Evolutionary conservation across 2,888 invertebrate species (phyloP).

Genomic region (Clistopyga incitator): DNA sequence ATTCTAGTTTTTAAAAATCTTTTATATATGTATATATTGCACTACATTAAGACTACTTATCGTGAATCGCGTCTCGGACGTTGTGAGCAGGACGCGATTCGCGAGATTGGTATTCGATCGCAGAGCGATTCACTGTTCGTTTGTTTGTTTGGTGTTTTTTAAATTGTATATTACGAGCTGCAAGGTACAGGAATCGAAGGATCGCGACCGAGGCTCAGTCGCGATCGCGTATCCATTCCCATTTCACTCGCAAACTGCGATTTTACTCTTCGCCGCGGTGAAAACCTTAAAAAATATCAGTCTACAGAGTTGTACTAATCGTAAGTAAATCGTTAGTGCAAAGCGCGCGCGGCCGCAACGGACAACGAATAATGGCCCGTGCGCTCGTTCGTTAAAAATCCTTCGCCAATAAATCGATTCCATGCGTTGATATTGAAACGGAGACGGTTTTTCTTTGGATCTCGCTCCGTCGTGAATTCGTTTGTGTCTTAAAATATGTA

Average conservation of each 20-base stretch:
- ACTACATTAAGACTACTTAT: conserved; percentile 81
- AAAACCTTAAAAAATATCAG: conserved; percentile 83
- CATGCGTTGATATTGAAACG: conserved; percentile 8
- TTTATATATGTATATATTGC: conserved; percentile 73
- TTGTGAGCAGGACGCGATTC: conserved; percentile 36
- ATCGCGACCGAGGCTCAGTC: background rate
- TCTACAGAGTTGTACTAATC: conserved; percentile 82
- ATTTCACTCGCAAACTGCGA: conserved; percentile 8
- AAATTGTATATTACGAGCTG: conserved; percentile 15
- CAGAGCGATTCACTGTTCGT: background rate
- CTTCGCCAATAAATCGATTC: conserved; percentile 42
- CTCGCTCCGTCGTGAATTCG: background rate
- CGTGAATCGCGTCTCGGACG: conserved; percentile 74
- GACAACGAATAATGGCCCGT: conserved; percentile 46
- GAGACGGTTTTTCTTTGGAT: conserved; percentile 31
- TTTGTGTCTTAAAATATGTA: conserved; percentile 48
- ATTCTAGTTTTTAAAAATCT: no score
- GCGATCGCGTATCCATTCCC: background rate
- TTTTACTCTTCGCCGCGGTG: conserved; percentile 35
- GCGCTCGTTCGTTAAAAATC: conserved; percentile 13
- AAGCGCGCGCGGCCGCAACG: conserved; percentile 44
- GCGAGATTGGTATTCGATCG: conserved; percentile 47
- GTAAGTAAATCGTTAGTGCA: conserved; percentile 54
- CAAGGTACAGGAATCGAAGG: conserved; percentile 18
- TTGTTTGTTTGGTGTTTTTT: conserved; percentile 12